These are phyloP conservation scores for Cryptops parisi DNA, from an alignment of 2,888 invertebrate genomes.

Conservation along the genomic window DNA sequence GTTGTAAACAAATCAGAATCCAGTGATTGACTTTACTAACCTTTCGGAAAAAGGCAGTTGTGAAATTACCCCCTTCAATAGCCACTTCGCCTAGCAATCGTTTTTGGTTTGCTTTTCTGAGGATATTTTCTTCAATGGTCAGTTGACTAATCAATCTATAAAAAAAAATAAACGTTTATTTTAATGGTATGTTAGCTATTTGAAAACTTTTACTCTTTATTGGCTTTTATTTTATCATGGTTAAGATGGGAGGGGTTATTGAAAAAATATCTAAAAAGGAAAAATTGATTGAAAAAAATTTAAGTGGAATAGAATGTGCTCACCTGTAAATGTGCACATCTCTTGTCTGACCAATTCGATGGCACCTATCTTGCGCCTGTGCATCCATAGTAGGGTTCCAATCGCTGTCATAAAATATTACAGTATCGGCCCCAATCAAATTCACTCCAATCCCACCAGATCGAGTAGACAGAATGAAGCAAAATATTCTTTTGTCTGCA, in stretches of 20 bases:
- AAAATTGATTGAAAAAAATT: too few relatives aligned
- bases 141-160: constrained; percentile 80
- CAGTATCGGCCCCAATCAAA: constrained; percentile 96
- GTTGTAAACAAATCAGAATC: neutral
- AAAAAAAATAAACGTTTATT: constrained; percentile 3
- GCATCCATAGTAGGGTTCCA: constrained; percentile 99
- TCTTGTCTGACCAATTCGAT: constrained; percentile 96
- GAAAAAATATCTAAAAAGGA: neutral
- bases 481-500: constrained; percentile 84
- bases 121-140: constrained; percentile 97
- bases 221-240: too few relatives aligned
- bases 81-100: constrained; percentile 88
- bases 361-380: constrained; percentile 89
- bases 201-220: too few relatives aligned
- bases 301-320: constrained; percentile 1
- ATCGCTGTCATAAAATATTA: constrained; percentile 98
- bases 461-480: constrained; percentile 92
- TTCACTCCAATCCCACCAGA: constrained; percentile 97
- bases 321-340: constrained; percentile 93
- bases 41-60: constrained; percentile 86
- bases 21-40: constrained; percentile 34
- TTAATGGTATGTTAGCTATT: too few relatives aligned
- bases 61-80: constrained; percentile 98
- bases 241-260: too few relatives aligned
- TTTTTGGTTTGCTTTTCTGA: constrained; percentile 98